Evolutionary conservation across 2,888 invertebrate genomes (phyloP), one percentile per base, ranked within the genome.

Genomic region (Lithophane ornitopus): DNA sequence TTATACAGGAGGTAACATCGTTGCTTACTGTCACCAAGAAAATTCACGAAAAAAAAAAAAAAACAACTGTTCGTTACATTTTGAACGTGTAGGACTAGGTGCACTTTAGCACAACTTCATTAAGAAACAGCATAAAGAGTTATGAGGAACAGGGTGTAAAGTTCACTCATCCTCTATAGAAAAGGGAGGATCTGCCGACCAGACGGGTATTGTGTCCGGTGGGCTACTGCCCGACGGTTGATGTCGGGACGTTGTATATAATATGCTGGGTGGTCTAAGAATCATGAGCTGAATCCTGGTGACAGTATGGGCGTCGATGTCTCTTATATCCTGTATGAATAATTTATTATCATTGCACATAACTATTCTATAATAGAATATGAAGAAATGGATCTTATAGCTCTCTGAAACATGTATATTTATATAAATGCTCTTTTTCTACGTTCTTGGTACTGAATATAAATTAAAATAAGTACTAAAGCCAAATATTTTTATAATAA

Each of bases 381-480:
- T 73, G 6, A 16, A 52, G 59, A 61, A 61, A 74, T 74, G 72
- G 78, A 61, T 71, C n/a, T 0, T 44, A 16, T 46, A 61, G 66
- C 72, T 70, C 79, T 65, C 26, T 49, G 49, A 52, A 11, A 44
- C 9, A 8, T 19, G n/a, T 41, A 59, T 41, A 46, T 46, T 3
- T 52, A 26, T 8, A 44, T 22, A 49, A 49, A 74, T 41, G 41
- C 26, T 41, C 16, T n/a, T 16, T 41, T 28, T 19, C 16, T 52
- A 46, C 8, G 56, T 59, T 74, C 52, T 76, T 62, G 2, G n/a
- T 28, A 61, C 41, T 44, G 61, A 22, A 34, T 22, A 52, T 26
- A 74, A 44, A 61, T 44, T 14, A 52, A 68, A 76, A 52, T 69
- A 69, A 77, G 79, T 77, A 76, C 76, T 46, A 14, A n/a, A 1